phyloP scores from a whole-genome alignment of 2,888 invertebrate genomes.

The Fissipunctia ypsillon region DNA sequence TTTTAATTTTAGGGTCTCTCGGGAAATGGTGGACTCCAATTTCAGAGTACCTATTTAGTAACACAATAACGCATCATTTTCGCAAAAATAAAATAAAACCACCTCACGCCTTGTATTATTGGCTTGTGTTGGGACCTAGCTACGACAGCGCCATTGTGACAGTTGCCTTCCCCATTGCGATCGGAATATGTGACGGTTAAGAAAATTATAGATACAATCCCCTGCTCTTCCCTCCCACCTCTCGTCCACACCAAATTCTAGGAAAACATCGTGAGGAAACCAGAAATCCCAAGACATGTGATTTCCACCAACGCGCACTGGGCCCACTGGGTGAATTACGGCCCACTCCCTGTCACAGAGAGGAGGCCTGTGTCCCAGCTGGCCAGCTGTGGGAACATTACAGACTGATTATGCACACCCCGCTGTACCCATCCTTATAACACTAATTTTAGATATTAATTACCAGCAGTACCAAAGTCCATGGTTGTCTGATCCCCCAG shows the following conservation, averaged over 20 bases:
- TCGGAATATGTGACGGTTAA: not conserved
- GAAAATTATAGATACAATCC: not conserved
- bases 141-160: no score
- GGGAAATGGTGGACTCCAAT: no score
- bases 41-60: no score
- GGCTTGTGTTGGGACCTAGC: no score
- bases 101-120: no score
- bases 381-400: no score
- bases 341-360: not conserved
- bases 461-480: not conserved
- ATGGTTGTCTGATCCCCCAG: no score
- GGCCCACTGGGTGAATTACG: not conserved
- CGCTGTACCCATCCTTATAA: not conserved
- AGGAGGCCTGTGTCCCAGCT: not conserved
- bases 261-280: not conserved
- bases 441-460: not conserved
- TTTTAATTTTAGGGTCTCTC: no score
- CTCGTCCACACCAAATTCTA: not conserved
- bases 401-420: not conserved
- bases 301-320: not conserved
- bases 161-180: no score
- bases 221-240: not conserved
- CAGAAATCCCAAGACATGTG: not conserved
- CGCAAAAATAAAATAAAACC: no score
- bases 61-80: no score